A percentile compares a stretch with the other conserved stretches of the same genome.
These are phyloP conservation scores for Drosophila histrio DNA, from an alignment of 2,888 invertebrate genomes.

Conservation along the genomic window DNA sequence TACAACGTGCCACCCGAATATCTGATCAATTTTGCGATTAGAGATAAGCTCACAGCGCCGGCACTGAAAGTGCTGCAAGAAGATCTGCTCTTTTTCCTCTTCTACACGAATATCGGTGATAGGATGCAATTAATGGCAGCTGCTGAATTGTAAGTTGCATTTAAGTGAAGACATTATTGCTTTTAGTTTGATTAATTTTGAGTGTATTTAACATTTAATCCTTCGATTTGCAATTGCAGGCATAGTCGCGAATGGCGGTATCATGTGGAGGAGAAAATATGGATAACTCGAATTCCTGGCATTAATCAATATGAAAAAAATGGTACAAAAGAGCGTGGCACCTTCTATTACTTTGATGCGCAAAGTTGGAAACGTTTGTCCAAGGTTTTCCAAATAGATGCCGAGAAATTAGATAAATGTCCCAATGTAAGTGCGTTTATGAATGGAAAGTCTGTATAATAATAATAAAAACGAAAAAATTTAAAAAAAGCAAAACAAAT, in stretches of 20 bases:
- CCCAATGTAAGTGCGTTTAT: constrained; percentile 85
- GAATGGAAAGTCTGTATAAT: constrained; percentile 85
- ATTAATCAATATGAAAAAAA: constrained; percentile 97
- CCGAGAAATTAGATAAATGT: constrained; percentile 97
- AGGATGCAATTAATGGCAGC: constrained; percentile 99
- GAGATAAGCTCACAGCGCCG: constrained; percentile 97
- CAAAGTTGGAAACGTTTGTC: constrained; percentile 99
- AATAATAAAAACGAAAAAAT: constrained; percentile 83
- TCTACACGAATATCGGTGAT: constrained; percentile 99
- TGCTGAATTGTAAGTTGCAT: constrained; percentile 92
- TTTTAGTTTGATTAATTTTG: background rate
- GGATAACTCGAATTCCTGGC: constrained; percentile 99
- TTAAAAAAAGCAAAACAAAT: constrained; percentile 73
- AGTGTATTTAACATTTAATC: background rate
- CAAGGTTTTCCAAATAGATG: constrained; percentile 99
- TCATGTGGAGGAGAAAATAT: constrained; percentile 99
- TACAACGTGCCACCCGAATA: constrained; percentile 99
- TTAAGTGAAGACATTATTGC: background rate
- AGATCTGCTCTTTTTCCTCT: constrained; percentile 99
- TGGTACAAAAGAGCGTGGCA: constrained; percentile 98
- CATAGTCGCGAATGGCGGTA: constrained; percentile 99
- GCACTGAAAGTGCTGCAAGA: constrained; percentile 99
- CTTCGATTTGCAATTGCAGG: constrained; percentile 85
- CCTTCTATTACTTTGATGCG: constrained; percentile 99
- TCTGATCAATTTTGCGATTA: constrained; percentile 97